Conservation (phyloP, 2,888 invertebrate genomes). For the Melipona beecheii region DNA sequence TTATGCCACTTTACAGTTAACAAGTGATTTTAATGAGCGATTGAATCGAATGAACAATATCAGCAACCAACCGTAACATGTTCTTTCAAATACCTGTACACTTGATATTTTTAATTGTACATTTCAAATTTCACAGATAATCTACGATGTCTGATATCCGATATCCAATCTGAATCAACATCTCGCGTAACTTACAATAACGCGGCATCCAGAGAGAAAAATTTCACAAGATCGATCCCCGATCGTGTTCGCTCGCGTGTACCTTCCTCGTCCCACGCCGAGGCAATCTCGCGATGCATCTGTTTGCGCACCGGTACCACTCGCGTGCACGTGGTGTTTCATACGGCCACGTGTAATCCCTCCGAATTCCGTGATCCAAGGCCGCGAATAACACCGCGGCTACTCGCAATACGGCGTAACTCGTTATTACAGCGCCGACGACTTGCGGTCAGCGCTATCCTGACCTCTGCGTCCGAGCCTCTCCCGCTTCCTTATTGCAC, state of each 20-base stretch:
- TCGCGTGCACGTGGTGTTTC: conserved; percentile 49
- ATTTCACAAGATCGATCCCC: conserved; percentile 46
- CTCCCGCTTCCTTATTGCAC: conserved; percentile 48
- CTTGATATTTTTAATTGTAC: too few relatives aligned
- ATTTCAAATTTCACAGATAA: neutral
- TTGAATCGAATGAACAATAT: too few relatives aligned
- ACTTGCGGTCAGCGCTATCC: conserved; percentile 53
- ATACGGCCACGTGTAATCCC: conserved; percentile 53
- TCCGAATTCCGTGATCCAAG: conserved; percentile 56
- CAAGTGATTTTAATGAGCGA: too few relatives aligned
- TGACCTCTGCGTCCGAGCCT: conserved; percentile 46
- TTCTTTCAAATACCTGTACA: too few relatives aligned
- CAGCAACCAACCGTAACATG: too few relatives aligned
- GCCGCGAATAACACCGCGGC: conserved; percentile 48
- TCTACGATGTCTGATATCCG: neutral
- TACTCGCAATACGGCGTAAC: conserved; percentile 51
- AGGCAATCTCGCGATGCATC: conserved; percentile 49
- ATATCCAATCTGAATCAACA: neutral
- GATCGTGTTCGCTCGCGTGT: conserved; percentile 4
- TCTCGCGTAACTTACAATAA: neutral
- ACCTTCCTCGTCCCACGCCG: conserved; percentile 10
- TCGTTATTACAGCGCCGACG: conserved; percentile 53
- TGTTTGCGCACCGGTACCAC: conserved; percentile 22
- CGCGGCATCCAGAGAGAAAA: too few relatives aligned
- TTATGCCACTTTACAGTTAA: too few relatives aligned